Base-by-base conservation (phyloP, 2,113 vertebrate species). In the Antechinus stuartii region DNA sequence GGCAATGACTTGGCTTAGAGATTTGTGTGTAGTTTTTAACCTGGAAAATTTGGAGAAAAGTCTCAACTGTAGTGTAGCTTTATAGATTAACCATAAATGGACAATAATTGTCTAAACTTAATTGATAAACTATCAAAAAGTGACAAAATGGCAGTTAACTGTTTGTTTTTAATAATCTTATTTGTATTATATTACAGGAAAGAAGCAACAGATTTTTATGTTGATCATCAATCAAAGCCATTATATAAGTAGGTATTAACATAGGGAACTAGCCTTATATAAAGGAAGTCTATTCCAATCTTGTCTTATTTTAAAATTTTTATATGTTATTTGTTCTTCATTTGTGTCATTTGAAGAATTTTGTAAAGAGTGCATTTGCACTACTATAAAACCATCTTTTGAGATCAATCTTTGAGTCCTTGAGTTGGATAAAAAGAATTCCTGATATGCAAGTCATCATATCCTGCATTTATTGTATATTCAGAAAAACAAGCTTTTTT, bases 191-290 rank as follows among this genome's bases (percentile, higher is more conserved):
- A 92, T 99, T 99, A 56, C 98, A 99, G 99, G 98, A 99, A 98
- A 98, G 99, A 99, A 98, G 99, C 99, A 91, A 98, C 98, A 56
- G 99, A 99, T 98, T 99, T 99, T 98, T 99, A 99, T 14, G 95
- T 96, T 94, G 99, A 99, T 94, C 99, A 99, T 98, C 99, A 99
- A 76, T 98, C 99, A 97, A 99, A 98, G 97, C 99, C 99, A 84
- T 99, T 99, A 98, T 99, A 99, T 97, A 99, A 99, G 99, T 99
- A 98, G 97, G 99, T 99, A 92, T 95, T 97, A 93, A 7, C 42
- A 23, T 97, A 96, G 95, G 16, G 94, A 1, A 12, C 91, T 94
- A 90, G 2, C 54, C 0, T 0, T 54, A 0, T 54, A 7, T 92
- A 94, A 3, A 16, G 49, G 90, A 90, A 94, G 47, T 10, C 25